Evolutionary conservation across 2,113 vertebrate species (phyloP).

Genomic region (Gadus macrocephalus): DNA sequence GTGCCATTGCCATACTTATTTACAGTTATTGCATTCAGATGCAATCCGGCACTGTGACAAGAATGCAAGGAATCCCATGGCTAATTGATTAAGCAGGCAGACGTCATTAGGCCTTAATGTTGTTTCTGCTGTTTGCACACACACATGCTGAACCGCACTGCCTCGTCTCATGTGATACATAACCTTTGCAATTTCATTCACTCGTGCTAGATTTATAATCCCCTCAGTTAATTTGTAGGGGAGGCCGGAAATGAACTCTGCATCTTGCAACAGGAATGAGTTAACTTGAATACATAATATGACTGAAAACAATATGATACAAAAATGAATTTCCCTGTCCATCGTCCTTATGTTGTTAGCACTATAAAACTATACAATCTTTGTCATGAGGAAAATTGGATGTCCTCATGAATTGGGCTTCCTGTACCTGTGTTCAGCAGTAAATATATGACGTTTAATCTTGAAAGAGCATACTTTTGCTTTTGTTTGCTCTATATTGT

Average conservation of each 20-base stretch:
- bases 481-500: conserved; percentile 30
- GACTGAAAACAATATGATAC: no score
- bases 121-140: conserved; percentile 13
- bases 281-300: no score
- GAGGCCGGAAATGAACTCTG: no score
- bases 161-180: no score
- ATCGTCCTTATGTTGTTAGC: no score
- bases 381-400: neutral
- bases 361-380: no score
- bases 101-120: conserved; percentile 15
- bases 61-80: conserved; percentile 40
- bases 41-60: neutral
- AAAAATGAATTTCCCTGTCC: no score
- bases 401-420: neutral
- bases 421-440: conserved; percentile 1
- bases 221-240: no score
- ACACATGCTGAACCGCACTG: neutral
- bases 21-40: conserved; percentile 5
- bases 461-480: conserved; percentile 9
- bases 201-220: no score
- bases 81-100: conserved; percentile 39
- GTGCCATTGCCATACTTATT: neutral
- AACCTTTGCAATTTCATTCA: neutral
- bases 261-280: no score
- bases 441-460: neutral